phyloP scores from a whole-genome alignment of 2,888 invertebrate genomes.

The Junonia oenone region DNA sequence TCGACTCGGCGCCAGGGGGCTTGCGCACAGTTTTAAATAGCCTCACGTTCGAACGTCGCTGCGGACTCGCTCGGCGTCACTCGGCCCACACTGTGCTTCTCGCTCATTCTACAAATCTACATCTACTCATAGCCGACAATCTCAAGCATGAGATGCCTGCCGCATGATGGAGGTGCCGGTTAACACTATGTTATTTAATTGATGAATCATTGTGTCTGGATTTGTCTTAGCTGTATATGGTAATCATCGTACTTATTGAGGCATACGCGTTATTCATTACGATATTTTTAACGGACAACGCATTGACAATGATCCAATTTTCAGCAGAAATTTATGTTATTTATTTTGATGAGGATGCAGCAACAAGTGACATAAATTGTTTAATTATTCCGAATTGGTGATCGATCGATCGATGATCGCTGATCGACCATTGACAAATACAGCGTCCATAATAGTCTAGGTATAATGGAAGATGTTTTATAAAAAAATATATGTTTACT shows the following conservation, averaged over 20 bases:
- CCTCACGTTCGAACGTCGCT: slow-evolving; percentile 65
- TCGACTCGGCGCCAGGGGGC: slow-evolving; percentile 76
- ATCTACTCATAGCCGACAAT: slow-evolving; percentile 39
- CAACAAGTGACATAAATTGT: not conserved
- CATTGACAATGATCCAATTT: slow-evolving; percentile 37
- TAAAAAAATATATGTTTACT: not conserved
- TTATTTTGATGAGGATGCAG: not conserved
- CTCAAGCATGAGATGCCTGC: slow-evolving; percentile 27
- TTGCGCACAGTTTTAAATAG: slow-evolving; percentile 81
- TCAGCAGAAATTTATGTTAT: not conserved
- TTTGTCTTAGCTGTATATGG: slow-evolving; percentile 63
- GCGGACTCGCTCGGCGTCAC: slow-evolving; percentile 64
- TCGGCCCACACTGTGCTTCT: slow-evolving; percentile 74
- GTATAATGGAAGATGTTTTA: not conserved
- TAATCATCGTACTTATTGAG: slow-evolving; percentile 39
- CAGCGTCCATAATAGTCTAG: not conserved
- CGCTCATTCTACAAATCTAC: slow-evolving; percentile 77
- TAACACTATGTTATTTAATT: slow-evolving; percentile 54
- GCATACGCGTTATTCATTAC: slow-evolving; percentile 47
- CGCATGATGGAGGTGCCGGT: slow-evolving; percentile 31
- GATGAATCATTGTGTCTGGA: slow-evolving; percentile 66
- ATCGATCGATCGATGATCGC: too few species aligned
- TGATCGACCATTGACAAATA: not conserved
- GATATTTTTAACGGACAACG: slow-evolving; percentile 41
- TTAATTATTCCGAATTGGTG: not conserved